phyloP scores from a whole-genome alignment of 1,140 invertebrate species.

The Drosophila oshimai region DNA sequence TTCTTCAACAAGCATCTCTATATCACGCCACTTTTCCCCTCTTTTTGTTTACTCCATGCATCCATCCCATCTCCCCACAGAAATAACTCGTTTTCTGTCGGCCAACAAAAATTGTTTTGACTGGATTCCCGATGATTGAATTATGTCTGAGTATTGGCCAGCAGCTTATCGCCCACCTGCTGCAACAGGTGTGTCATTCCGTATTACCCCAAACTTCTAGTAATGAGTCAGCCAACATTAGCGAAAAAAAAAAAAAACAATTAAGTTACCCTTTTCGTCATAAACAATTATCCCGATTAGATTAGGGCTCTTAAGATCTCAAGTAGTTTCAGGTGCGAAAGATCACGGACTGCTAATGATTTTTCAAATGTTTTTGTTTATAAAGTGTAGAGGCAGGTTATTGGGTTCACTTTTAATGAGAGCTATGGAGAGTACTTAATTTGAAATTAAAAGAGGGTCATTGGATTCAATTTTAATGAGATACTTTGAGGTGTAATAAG shows the following conservation, averaged over 20 bases:
- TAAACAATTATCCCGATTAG: background rate
- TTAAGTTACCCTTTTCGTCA: background rate
- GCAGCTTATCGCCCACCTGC: constrained; percentile 28
- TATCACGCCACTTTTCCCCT: constrained; percentile 53
- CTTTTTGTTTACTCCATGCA: constrained; percentile 56
- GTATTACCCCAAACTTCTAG: background rate
- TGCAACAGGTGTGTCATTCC: constrained; percentile 19
- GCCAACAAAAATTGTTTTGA: constrained; percentile 20
- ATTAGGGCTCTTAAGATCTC: background rate
- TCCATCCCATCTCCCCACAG: background rate
- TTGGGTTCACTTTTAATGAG: background rate
- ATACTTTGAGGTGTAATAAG: background rate
- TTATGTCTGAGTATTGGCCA: background rate
- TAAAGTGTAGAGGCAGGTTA: background rate
- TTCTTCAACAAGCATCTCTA: background rate
- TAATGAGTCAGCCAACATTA: background rate
- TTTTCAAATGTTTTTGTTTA: background rate
- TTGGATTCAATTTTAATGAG: background rate
- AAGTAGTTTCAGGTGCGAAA: background rate
- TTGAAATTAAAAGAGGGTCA: background rate
- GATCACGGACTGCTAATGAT: background rate
- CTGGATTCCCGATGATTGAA: constrained; percentile 10
- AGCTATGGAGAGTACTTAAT: background rate
- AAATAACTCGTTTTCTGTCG: constrained; percentile 28
- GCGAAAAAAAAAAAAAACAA: background rate